These are phyloP conservation scores for Oriolus oriolus DNA, from an alignment of 2,113 vertebrate genomes.

Conservation along the genomic window DNA sequence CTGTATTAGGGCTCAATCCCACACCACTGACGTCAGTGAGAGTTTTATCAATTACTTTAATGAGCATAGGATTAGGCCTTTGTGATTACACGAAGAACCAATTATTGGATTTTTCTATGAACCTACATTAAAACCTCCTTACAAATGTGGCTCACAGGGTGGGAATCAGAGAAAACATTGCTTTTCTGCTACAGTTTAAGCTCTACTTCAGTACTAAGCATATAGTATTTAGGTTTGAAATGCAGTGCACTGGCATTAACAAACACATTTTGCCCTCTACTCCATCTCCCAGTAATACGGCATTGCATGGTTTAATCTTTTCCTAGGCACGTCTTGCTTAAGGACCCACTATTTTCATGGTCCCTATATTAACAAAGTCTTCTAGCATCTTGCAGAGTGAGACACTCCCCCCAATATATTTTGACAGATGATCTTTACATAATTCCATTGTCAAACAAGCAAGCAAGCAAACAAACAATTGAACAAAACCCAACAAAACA, in stretches of 20 bases:
- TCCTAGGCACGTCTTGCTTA: not conserved
- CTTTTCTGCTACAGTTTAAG: not conserved
- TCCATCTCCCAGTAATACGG: not conserved
- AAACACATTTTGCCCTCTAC: not conserved
- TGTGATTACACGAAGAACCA: not conserved
- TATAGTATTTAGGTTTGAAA: not conserved
- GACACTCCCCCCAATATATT: not conserved
- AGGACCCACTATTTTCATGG: not conserved
- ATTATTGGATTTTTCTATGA: slow-evolving; percentile 29
- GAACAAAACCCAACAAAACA: not conserved
- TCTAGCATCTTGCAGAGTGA: not conserved
- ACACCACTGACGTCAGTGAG: not conserved
- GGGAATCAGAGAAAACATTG: not conserved
- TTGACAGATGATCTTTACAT: not conserved
- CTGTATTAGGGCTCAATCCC: not conserved
- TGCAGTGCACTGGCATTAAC: not conserved
- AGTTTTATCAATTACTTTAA: slow-evolving; percentile 39
- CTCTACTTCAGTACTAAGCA: not conserved
- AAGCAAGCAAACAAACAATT: not conserved
- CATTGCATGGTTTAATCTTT: not conserved
- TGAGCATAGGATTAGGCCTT: slow-evolving; percentile 15
- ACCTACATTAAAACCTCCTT: not conserved
- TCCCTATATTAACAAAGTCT: not conserved
- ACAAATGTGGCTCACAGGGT: not conserved
- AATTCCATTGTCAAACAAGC: not conserved